Evolutionary conservation across 2,113 vertebrate genomes (phyloP), one percentile per base, ranked within the genome.

Genomic region (Cyprinodon brontotheroides): DNA sequence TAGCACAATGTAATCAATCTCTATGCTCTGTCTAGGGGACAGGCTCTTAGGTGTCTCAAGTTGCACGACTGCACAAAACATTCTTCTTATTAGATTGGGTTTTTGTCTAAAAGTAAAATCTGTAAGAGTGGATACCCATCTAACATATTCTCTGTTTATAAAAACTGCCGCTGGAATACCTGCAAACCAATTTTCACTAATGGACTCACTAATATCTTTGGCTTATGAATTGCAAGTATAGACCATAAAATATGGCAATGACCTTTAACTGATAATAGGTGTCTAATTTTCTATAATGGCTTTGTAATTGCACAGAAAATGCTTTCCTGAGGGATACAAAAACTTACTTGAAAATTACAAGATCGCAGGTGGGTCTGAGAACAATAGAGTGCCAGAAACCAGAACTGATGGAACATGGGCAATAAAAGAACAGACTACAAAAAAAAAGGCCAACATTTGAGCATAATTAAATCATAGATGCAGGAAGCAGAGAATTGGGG

Each of bases 211-310:
- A 74, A 48, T 70, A 50, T 68, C 13, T 70, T 50, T 53, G 22
- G 74, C 77, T 67, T 64, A 74, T 70, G 47, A 57, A 63, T 74
- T 70, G 9, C 45, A 77, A 79, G 63, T 45, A 65, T 65, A 66
- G 65, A 70, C 65, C 70, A 77, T 84, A 61, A 65, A 83, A 45
- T 62, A 64, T 41, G 63, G 37, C 59, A 75, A 13, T 72, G 70
- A 62, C 79, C 73, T 86, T 70, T 83, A 77, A 48, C 76, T 74
- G 77, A 70, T 62, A 75, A 81, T 74, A 53, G 59, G 45, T 67
- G 76, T 74, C 65, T 71, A 71, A 77, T 74, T 74, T 82, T 22
- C 67, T 61, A 61, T 69, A 77, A 70, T 65, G 22, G 62, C 50
- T 57, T 53, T 37, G 53, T 79, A 82, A 79, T 79, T 70, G 68